Base-by-base conservation (phyloP, 2,797 vertebrate genomes). In the Coreius guichenoti region DNA sequence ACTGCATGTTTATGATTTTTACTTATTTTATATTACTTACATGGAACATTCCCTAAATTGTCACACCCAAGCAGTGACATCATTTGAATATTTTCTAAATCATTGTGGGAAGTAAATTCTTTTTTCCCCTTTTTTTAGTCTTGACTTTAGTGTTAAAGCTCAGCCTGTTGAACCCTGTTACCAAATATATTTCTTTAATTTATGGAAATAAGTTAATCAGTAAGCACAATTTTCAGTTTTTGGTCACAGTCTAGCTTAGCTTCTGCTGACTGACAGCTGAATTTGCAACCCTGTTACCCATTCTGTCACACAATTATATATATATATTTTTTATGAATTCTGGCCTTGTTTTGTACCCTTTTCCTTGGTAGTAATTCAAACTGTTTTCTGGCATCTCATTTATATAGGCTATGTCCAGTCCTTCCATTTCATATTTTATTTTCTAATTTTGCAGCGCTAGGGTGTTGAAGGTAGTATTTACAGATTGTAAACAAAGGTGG, bases 401-500 rank as follows among this genome's bases (percentile, higher is more conserved):
- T 56, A 56, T 76, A 12, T 3, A 5, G 21, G 33, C 31, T 56
- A 5, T 36, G 49, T 63, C 61, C 26, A 16, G 26, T 85, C 23
- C 19, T 75, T 54, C 49, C 19, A 23, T 36, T 68, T 68, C 31
- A 36, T 36, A 21, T 74, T 82, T 82, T 78, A 61, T 86, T 77
- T 72, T 61, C 17, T 23, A 19, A 33, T 83, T 85, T 47, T 51
- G 47, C 61, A 29, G 14, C 81, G 43, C 61, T 67, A 31, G 80
- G 85, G 89, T 86, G 4, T 75, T 86, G 83, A 73, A 87, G 82
- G 88, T 91, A 85, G 83, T 90, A 90, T 88, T 86, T 89, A 86
- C 82, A 92, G 93, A 90, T 87, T 89, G 91, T 92, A 74, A 83
- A 83, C 88, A 90, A 91, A 93, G 77, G 87, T 80, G 68, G 77